Percentiles rank a stretch among this genome's conserved stretches.
Conservation (phyloP, 2,113 vertebrate genomes). For the Cavia porcellus region DNA sequence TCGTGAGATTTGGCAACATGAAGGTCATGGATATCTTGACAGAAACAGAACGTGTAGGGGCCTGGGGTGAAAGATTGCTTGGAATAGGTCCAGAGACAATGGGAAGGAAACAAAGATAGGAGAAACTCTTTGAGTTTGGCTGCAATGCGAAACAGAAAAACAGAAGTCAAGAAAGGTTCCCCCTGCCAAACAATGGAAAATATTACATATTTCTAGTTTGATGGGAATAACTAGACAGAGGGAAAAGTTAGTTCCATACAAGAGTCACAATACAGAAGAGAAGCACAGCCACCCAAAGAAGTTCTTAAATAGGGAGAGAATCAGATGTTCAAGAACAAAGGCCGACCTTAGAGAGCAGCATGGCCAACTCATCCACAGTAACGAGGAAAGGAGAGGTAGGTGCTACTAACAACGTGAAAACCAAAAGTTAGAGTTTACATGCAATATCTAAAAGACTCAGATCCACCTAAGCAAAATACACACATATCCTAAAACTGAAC, state of each 20-base stretch:
- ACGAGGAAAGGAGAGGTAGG: background rate
- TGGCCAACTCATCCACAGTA: rapidly evolving
- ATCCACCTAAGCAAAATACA: background rate
- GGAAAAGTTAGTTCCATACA: background rate
- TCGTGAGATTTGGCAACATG: background rate
- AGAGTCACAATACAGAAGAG: background rate
- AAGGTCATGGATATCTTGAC: background rate
- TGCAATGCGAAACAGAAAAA: background rate
- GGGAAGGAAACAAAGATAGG: background rate
- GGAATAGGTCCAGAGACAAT: background rate
- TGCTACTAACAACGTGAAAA: rapidly evolving
- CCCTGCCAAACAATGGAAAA: background rate
- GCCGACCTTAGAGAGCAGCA: background rate
- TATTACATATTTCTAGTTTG: background rate
- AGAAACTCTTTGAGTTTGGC: background rate
- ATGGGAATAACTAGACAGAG: background rate
- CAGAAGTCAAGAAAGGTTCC: background rate
- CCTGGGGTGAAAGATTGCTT: background rate
- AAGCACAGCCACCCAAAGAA: background rate
- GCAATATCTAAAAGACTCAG: background rate
- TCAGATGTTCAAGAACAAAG: background rate
- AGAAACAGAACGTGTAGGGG: background rate
- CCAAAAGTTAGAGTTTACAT: background rate
- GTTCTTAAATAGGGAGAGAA: background rate
- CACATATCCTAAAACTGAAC: background rate